These are phyloP conservation scores for Lanistes nyassanus DNA, from an alignment of 1,140 invertebrate species.

Conservation along the genomic window DNA sequence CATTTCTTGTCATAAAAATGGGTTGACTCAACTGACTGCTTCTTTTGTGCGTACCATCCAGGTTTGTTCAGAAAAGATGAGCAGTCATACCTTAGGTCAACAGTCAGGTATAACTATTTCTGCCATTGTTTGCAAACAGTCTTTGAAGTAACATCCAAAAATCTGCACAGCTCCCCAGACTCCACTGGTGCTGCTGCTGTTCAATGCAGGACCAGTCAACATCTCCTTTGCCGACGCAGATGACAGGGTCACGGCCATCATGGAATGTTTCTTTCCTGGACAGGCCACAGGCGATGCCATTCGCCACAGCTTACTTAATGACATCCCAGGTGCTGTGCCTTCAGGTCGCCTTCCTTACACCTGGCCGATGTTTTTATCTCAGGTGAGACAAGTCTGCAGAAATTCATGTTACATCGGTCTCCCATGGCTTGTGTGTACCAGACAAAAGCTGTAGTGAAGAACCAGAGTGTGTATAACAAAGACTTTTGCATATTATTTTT, in stretches of 20 bases:
- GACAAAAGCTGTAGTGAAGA: too few species aligned
- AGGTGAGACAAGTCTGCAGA: slow-evolving; percentile 26
- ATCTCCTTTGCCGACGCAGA: slow-evolving; percentile 41
- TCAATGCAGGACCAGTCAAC: slow-evolving; percentile 57
- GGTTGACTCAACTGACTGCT: too few species aligned
- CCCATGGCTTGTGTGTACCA: too few species aligned
- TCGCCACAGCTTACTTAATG: slow-evolving; percentile 37
- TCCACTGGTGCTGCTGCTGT: slow-evolving; percentile 50
- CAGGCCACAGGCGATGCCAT: slow-evolving; percentile 58
- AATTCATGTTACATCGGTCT: too few species aligned
- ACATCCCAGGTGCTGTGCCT: slow-evolving; percentile 40
- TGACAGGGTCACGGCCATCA: slow-evolving; percentile 43
- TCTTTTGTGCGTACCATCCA: too few species aligned
- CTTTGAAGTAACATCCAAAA: neutral
- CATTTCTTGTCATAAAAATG: too few species aligned
- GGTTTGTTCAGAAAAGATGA: too few species aligned
- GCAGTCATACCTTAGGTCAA: too few species aligned
- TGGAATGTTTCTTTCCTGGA: slow-evolving; percentile 59
- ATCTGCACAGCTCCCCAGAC: slow-evolving; percentile 13
- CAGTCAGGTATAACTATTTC: too few species aligned
- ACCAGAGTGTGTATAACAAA: too few species aligned
- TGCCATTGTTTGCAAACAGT: neutral
- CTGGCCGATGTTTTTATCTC: slow-evolving; percentile 40
- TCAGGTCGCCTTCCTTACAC: slow-evolving; percentile 52
- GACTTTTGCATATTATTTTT: too few species aligned